phyloP scores from a whole-genome alignment of 1,140 invertebrate species.

The Drosophila truncata region DNA sequence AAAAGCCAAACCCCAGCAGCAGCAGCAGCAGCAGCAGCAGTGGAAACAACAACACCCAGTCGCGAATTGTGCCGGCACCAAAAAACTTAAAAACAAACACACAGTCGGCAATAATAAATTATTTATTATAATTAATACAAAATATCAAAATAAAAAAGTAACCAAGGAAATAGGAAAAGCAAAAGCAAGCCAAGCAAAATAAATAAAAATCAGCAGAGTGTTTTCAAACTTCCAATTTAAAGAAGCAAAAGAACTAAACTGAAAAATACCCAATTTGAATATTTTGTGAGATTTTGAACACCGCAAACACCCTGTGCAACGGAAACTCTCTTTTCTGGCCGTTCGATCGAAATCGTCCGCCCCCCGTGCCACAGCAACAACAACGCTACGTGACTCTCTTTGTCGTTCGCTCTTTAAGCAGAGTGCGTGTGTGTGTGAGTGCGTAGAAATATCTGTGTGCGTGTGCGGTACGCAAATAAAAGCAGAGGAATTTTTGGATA shows the following conservation, averaged over 20 bases:
- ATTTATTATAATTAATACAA: conserved; percentile 26
- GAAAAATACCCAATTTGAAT: conserved; percentile 61
- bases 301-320: conserved; percentile 65
- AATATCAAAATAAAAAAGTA: neutral
- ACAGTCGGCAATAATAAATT: conserved; percentile 37
- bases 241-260: neutral
- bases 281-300: conserved; percentile 33
- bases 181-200: neutral
- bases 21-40: conserved; percentile 54
- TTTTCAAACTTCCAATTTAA: conserved; percentile 1
- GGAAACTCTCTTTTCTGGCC: conserved; percentile 46
- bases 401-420: conserved; percentile 36
- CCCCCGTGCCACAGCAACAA: conserved; percentile 27
- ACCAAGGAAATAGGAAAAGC: conserved; percentile 14
- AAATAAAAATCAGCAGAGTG: neutral
- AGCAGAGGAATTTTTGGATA: conserved; percentile 39
- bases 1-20: conserved; percentile 58
- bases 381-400: conserved; percentile 63
- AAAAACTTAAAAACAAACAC: conserved; percentile 31
- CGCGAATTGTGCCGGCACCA: conserved; percentile 67
- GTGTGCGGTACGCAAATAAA: conserved; percentile 55
- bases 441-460: conserved; percentile 45
- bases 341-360: conserved; percentile 62
- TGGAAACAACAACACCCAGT: conserved; percentile 27
- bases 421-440: conserved; percentile 47